A percentile compares a stretch with the other conserved stretches of the same genome.
These are phyloP conservation scores for Pycnonotus jocosus DNA, from an alignment of 2,113 vertebrate species.

Conservation along the genomic window DNA sequence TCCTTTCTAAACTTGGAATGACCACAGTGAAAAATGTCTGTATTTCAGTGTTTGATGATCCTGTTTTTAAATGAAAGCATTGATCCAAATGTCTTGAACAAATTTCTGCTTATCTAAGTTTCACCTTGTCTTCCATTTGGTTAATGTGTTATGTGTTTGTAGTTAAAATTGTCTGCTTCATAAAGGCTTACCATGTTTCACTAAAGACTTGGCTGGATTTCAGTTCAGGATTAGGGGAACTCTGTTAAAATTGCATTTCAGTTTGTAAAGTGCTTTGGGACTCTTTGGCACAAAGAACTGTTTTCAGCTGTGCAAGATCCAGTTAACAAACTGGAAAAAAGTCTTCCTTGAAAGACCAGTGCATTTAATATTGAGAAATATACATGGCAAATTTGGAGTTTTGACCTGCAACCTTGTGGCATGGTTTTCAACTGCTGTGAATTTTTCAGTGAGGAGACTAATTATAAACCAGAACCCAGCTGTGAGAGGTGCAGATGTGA, in stretches of 20 bases:
- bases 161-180: background rate
- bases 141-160: background rate
- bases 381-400: background rate
- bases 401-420: background rate
- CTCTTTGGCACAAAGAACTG: background rate
- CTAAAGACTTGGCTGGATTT: background rate
- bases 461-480: background rate
- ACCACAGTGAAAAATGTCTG: background rate
- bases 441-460: background rate
- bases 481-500: background rate
- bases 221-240: background rate
- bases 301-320: background rate
- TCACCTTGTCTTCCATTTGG: background rate
- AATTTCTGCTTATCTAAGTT: background rate
- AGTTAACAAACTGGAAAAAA: background rate
- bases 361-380: background rate
- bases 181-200: background rate
- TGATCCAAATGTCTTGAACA: background rate
- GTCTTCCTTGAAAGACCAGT: background rate
- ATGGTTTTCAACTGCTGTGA: background rate
- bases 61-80: background rate
- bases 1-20: background rate
- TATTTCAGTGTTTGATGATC: background rate
- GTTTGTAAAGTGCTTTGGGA: background rate
- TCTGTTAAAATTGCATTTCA: background rate